Conservation (phyloP, 2,888 invertebrate genomes). For the Netelia melanura region DNA sequence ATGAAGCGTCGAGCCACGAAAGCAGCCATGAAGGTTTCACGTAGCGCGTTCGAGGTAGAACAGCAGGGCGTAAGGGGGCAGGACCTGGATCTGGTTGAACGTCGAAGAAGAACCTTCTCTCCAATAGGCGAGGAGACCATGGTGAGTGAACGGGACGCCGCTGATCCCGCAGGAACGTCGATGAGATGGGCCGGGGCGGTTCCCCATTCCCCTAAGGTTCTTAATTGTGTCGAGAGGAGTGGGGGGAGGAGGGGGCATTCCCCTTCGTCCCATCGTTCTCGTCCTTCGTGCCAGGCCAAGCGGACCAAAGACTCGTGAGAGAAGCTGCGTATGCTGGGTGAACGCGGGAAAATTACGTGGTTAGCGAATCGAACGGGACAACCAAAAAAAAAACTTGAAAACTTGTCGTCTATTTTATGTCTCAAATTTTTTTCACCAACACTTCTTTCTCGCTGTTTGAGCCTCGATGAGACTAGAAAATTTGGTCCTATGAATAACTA, state of each 20-base stretch:
- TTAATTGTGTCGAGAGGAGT: conserved; percentile 77
- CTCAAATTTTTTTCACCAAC: conserved; percentile 12
- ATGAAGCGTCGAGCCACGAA: conserved; percentile 15
- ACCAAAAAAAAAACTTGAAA: conserved; percentile 28
- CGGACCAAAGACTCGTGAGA: conserved; percentile 70
- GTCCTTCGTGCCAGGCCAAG: conserved; percentile 40
- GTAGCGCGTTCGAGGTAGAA: conserved; percentile 66
- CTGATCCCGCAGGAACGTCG: conserved; percentile 73
- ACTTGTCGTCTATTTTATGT: conserved; percentile 62
- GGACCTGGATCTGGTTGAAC: conserved; percentile 69
- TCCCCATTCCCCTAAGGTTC: conserved; percentile 72
- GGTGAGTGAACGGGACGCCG: conserved; percentile 73
- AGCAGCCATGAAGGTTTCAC: conserved; percentile 69
- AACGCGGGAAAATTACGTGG: conserved; percentile 39
- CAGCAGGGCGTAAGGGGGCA: conserved; percentile 79
- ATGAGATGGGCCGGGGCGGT: conserved; percentile 80
- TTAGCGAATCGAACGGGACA: conserved; percentile 44
- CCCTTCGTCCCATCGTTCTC: conserved; percentile 54
- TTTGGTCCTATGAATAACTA: conserved; percentile 49
- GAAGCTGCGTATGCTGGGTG: conserved; percentile 55
- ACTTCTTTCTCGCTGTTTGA: conserved; percentile 40
- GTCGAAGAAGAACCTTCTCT: conserved; percentile 78
- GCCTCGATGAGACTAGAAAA: conserved; percentile 44
- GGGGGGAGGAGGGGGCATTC: conserved; percentile 44
- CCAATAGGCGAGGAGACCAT: conserved; percentile 73